phyloP scores from a whole-genome alignment of 2,113 vertebrate species.

The Eolophus roseicapilla region DNA sequence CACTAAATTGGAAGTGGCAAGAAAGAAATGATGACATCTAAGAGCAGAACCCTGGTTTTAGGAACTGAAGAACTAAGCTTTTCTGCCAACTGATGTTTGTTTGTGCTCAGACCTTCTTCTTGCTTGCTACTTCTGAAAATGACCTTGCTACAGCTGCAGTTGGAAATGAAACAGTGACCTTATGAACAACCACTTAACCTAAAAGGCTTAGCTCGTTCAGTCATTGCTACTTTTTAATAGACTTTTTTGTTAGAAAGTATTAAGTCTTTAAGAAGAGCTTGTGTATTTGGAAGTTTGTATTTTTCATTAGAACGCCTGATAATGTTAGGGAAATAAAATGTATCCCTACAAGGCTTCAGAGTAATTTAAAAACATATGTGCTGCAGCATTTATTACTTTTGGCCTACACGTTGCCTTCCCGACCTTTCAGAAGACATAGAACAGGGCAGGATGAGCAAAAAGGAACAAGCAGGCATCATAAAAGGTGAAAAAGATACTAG shows the following conservation, averaged over 20 bases:
- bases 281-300: background rate
- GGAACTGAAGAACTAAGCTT: background rate
- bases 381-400: background rate
- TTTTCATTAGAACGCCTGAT: background rate
- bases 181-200: background rate
- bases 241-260: background rate
- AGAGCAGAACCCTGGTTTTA: background rate
- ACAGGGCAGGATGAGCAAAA: background rate
- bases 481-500: background rate
- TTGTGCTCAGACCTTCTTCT: background rate
- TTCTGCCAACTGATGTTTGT: background rate
- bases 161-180: background rate
- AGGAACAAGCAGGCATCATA: background rate
- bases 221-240: background rate
- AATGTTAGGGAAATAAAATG: background rate
- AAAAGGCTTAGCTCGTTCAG: background rate
- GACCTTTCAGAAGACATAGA: background rate
- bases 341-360: background rate
- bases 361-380: background rate
- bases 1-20: background rate
- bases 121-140: background rate
- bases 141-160: background rate
- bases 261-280: background rate
- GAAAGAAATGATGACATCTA: background rate
- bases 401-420: background rate